Base-by-base conservation (phyloP, 2,888 invertebrate genomes). In the Argyra leucocephala region DNA sequence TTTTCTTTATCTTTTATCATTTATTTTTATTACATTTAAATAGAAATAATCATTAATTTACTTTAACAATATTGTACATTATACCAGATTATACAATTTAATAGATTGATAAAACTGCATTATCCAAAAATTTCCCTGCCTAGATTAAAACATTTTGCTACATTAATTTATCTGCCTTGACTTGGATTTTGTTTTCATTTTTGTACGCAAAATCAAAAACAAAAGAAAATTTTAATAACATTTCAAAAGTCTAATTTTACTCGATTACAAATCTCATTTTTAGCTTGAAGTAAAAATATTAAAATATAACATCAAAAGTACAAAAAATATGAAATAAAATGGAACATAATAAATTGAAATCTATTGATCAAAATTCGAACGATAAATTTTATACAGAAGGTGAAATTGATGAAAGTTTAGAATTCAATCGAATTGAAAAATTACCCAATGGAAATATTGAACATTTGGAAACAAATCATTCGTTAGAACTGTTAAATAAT, bases 281-380 rank as follows among this genome's bases (percentile, higher is more conserved):
- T 12, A 9, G 15, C 18, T 48, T 18, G 48, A 31, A 31, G 48
- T 18, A 15, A 18, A 48, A 31, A 48, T 18, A 18, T 5, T 5
- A 48, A 48, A 48, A 5, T 15, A 48, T 18, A 3, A 15, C 48
- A 48, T 48, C n/a, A 48, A 48, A 23, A 7, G 23, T 59, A 15
- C 23, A 24, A 23, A 59, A 59, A 59, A 18, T 59, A 59, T 59
- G 59, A 59, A 59, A 23, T 23, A 59, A 59, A 59, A 59, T 59
- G 59, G 59, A 23, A 18, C 12, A 59, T 18, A 59, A 15, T 59
- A 59, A 59, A 23, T 4, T 23, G 3, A 21, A 23, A 23, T 23
- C 23, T 12, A 24, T 18, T 18, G 59, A 59, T 59, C 15, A 59
- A 59, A 59, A 59, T 59, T 59, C 22, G 12, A 59, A 15, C 3